A percentile compares a stretch with the other conserved stretches of the same genome.
These are phyloP conservation scores for Jordanella pulchra DNA, from an alignment of 2,797 vertebrate genomes.

Conservation along the genomic window DNA sequence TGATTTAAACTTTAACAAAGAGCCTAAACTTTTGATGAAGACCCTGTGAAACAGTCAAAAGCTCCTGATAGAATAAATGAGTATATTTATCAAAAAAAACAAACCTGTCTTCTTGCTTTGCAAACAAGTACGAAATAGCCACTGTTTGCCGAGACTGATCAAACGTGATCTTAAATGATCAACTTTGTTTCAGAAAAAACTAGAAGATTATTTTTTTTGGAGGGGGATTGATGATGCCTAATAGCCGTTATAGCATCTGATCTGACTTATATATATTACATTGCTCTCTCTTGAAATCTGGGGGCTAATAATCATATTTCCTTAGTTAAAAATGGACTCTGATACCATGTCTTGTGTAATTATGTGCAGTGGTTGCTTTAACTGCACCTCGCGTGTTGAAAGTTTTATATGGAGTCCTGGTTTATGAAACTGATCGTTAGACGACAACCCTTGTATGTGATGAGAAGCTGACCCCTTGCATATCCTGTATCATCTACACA, in stretches of 20 bases:
- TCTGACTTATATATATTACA: slow-evolving; percentile 27
- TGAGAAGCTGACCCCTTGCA: slow-evolving; percentile 50
- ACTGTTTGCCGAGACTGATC: not conserved
- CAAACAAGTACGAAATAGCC: not conserved
- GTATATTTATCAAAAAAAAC: not conserved
- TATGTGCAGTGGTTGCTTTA: slow-evolving; percentile 37
- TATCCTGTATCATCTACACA: slow-evolving; percentile 47
- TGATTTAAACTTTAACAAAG: not conserved
- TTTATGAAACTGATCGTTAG: slow-evolving; percentile 55
- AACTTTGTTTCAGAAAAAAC: slow-evolving; percentile 23
- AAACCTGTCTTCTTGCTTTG: not conserved
- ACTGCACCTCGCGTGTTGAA: slow-evolving; percentile 51
- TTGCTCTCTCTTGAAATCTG: slow-evolving; percentile 18
- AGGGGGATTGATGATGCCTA: slow-evolving; percentile 8
- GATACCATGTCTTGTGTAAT: slow-evolving; percentile 10
- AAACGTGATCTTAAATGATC: slow-evolving; percentile 27
- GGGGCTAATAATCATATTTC: slow-evolving; percentile 43
- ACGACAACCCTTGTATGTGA: slow-evolving; percentile 61
- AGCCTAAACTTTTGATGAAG: not conserved
- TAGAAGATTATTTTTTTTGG: slow-evolving; percentile 22
- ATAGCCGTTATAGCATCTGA: not conserved
- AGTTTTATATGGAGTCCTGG: slow-evolving; percentile 49
- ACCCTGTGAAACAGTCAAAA: slow-evolving; percentile 6
- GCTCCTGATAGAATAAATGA: slow-evolving; percentile 1
- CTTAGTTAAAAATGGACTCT: slow-evolving; percentile 42